Evolutionary conservation across 2,113 vertebrate genomes (phyloP), one percentile per base, ranked within the genome.

Genomic region (Daubentonia madagascariensis): DNA sequence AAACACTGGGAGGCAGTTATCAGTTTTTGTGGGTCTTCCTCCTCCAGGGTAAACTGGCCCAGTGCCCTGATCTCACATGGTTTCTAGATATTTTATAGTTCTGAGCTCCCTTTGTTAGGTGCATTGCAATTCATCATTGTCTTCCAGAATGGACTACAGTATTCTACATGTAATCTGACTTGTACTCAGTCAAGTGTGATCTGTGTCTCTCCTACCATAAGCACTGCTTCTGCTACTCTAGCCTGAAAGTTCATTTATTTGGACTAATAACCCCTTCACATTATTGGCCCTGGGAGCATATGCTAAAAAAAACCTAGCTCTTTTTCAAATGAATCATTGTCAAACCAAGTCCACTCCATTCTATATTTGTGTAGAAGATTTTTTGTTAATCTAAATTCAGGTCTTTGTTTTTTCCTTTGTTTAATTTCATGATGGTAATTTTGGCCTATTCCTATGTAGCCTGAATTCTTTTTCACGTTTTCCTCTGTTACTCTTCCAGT

Each of bases 381-480:
- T 94, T 85, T 85, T 59, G 18, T 85, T 91, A 40, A 52, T 97
- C 37, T 86, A 73, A 79, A 94, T 68, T 85, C 14, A 86, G 13
- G 17, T 59, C 37, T 95, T 90, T 37, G 16, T 89, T 96, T 96
- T 28, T 89, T 87, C 67, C 86, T 12, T 30, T 91, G 37, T 93
- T 97, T 75, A 85, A 73, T 85, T 88, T 93, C 32, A 43, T 45
- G 5, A 76, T 70, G 72, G 25, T 83, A 32, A 88, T 76, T 63
- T 94, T 70, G 84, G 85, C 37, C 52, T 93, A 13, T 78, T 78
- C 23, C 67, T 59, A 70, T 68, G 35, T 54, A 25, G 35, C 73
- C 67, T 63, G 57, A 94, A 65, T 75, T 79, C 35, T 40, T 96
- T 95, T 92, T 95, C 54, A 57, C 54, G 20, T 20, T 95, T 86